Conservation (phyloP, 92 coral and sea anemone genomes). For the Zoanthus solanderi region DNA sequence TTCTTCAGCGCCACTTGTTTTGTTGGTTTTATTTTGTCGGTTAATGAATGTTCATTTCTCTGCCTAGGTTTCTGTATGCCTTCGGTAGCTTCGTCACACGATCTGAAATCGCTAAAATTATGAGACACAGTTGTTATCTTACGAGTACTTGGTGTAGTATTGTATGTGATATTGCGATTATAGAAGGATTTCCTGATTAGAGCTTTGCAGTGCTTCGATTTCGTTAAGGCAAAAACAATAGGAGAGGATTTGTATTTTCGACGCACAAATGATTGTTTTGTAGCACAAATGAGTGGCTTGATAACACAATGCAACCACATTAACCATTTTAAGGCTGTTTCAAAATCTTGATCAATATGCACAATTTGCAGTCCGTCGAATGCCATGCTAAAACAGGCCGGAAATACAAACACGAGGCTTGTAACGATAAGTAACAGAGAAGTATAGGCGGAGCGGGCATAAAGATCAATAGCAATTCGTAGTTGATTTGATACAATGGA, state of each 20-base stretch:
- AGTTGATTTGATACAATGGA: slow-evolving; percentile 68
- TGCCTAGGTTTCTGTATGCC: neutral
- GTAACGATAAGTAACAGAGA: slow-evolving; percentile 73
- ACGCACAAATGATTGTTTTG: neutral
- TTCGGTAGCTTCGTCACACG: neutral
- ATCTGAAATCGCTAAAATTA: neutral
- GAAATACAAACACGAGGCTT: slow-evolving; percentile 80
- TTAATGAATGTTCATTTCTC: neutral
- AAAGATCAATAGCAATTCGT: slow-evolving; percentile 66
- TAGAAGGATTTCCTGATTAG: neutral
- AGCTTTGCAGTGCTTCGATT: too few relatives aligned
- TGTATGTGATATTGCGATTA: neutral
- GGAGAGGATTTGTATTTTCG: neutral
- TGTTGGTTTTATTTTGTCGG: neutral
- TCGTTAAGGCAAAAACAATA: too few relatives aligned
- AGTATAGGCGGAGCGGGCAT: slow-evolving; percentile 79
- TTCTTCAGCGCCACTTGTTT: neutral
- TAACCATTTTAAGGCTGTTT: slow-evolving; percentile 69
- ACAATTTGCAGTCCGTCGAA: slow-evolving; percentile 74
- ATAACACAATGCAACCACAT: slow-evolving; percentile 91
- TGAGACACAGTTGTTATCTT: neutral
- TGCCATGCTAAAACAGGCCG: slow-evolving; percentile 80
- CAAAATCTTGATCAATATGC: slow-evolving; percentile 53
- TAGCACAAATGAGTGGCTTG: slow-evolving; percentile 76
- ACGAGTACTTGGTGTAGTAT: neutral